Conservation (phyloP, 1,140 invertebrate genomes). For the Semibalanus balanoides region DNA sequence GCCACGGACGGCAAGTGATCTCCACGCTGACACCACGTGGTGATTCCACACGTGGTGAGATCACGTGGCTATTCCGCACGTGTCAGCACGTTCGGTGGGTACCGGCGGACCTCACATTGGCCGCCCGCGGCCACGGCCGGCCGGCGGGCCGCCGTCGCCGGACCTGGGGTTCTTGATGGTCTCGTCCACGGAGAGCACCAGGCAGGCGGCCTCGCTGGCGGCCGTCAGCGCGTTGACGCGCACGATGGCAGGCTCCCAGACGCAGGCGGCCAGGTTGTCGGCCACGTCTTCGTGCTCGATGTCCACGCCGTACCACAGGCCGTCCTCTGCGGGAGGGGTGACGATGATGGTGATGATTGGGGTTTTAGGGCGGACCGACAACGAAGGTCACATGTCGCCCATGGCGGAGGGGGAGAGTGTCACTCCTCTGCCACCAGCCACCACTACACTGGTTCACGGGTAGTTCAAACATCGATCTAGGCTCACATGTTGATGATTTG, state of each 20-base stretch:
- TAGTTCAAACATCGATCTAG: no score
- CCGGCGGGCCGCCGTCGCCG: constrained; percentile 25
- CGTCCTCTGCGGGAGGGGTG: constrained; percentile 30
- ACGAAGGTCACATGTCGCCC: no score
- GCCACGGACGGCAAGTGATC: not conserved
- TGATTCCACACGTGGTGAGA: not conserved
- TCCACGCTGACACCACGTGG: not conserved
- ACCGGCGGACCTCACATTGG: constrained; percentile 13
- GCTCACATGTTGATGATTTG: no score
- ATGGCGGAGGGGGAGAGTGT: no score
- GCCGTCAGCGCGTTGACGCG: constrained; percentile 95
- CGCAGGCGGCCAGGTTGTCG: constrained; percentile 84
- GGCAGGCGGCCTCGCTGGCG: constrained; percentile 86
- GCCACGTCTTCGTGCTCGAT: constrained; percentile 83
- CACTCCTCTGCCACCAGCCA: no score
- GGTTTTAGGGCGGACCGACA: not conserved
- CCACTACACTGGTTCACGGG: no score
- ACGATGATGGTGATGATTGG: not conserved
- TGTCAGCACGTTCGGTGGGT: not conserved
- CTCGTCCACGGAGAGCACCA: constrained; percentile 94
- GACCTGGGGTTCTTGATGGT: constrained; percentile 86
- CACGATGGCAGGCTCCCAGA: constrained; percentile 95
- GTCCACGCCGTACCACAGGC: constrained; percentile 90
- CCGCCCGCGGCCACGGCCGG: constrained; percentile 22
- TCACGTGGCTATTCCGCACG: no score